These are phyloP conservation scores for Epizoanthus stellaris DNA, from an alignment of 92 coral and sea anemone species.

Conservation along the genomic window DNA sequence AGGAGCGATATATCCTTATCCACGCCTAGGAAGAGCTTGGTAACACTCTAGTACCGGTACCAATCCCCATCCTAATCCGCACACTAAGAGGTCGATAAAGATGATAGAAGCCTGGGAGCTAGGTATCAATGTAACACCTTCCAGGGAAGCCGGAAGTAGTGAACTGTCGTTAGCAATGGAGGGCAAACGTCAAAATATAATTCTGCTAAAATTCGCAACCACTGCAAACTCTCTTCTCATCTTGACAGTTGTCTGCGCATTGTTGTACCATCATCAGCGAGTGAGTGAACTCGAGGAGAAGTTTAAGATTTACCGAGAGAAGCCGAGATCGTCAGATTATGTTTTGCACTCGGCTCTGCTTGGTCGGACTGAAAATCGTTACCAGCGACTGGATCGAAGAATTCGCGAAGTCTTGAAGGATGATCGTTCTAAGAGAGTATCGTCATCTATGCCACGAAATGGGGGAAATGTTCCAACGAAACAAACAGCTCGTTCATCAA, in stretches of 20 bases:
- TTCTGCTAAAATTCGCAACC: conserved; percentile 6
- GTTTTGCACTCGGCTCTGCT: not conserved
- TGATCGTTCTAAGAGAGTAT: not conserved
- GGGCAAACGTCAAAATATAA: not conserved
- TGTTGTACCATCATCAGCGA: conserved; percentile 2
- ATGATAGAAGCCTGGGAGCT: not conserved
- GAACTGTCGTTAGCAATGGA: not conserved
- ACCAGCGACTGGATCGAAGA: not conserved
- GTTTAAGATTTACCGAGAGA: not conserved
- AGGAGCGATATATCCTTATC: too few relatives aligned
- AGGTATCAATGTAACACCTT: not conserved
- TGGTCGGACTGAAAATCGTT: not conserved
- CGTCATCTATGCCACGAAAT: not conserved
- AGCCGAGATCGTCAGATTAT: not conserved
- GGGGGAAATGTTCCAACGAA: not conserved
- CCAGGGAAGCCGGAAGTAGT: not conserved
- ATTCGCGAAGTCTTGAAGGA: not conserved
- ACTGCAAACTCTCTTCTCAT: not conserved
- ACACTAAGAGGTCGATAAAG: too few relatives aligned
- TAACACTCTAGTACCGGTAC: too few relatives aligned
- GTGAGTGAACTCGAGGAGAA: not conserved
- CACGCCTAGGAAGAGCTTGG: too few relatives aligned
- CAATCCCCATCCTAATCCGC: too few relatives aligned
- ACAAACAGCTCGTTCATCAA: too few relatives aligned
- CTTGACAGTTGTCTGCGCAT: not conserved